Evolutionary conservation across 2,113 vertebrate genomes (phyloP).

Genomic region (Elaphurus davidianus): DNA sequence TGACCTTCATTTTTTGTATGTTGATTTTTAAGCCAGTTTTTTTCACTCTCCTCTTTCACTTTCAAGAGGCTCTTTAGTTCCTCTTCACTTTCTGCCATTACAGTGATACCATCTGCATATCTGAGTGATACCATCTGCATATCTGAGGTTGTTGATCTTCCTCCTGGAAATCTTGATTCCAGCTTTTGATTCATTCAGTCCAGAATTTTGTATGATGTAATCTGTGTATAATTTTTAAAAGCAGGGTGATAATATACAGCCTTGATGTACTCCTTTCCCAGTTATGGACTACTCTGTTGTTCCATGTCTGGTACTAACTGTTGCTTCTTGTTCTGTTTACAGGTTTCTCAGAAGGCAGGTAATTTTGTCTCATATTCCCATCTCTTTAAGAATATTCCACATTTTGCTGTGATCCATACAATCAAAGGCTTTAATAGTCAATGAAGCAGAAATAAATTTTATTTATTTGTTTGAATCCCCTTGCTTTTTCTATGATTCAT

Average conservation of each 20-base stretch:
- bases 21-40: background rate
- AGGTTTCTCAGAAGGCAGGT: background rate
- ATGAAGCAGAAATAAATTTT: background rate
- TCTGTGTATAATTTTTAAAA: background rate
- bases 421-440: background rate
- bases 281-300: background rate
- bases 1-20: background rate
- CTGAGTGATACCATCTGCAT: background rate
- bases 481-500: background rate
- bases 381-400: background rate
- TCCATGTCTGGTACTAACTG: background rate
- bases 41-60: background rate
- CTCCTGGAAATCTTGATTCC: background rate
- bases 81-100: background rate
- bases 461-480: background rate
- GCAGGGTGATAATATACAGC: background rate
- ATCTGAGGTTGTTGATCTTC: background rate
- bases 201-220: background rate
- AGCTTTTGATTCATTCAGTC: background rate
- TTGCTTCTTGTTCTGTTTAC: background rate
- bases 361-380: background rate
- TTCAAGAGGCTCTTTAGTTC: background rate
- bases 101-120: background rate
- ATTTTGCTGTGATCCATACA: background rate
- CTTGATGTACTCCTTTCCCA: background rate